Conservation (phyloP, 2,113 vertebrate species). For the Mellivora capensis region DNA sequence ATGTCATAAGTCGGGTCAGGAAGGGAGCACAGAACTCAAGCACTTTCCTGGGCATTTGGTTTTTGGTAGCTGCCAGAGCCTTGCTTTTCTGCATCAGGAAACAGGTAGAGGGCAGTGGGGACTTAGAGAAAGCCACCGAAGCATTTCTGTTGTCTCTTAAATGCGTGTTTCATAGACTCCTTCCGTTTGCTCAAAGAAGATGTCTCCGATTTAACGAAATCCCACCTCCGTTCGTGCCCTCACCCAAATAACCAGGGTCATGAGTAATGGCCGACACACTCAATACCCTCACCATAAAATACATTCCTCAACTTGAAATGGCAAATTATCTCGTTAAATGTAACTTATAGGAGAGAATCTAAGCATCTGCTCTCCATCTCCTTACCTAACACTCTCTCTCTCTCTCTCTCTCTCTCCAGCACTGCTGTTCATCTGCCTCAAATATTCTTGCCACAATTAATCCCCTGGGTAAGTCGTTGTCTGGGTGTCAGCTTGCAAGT, state of each 20-base stretch:
- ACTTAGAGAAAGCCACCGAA: neutral
- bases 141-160: neutral
- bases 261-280: neutral
- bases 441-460: neutral
- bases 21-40: neutral
- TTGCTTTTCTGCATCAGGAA: neutral
- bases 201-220: neutral
- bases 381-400: neutral
- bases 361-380: neutral
- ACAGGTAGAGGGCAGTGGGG: neutral
- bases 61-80: neutral
- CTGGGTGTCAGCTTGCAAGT: neutral
- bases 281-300: neutral
- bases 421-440: neutral
- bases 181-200: neutral
- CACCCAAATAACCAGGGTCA: neutral
- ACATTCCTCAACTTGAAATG: neutral
- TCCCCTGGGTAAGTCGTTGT: neutral
- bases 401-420: neutral
- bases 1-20: neutral
- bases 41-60: neutral
- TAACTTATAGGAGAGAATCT: neutral
- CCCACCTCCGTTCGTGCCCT: neutral
- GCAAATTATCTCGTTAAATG: neutral
- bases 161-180: neutral